Percentiles rank a stretch among this genome's conserved stretches.
These are phyloP conservation scores for Zaprionus capensis DNA, from an alignment of 1,140 invertebrate genomes.

Conservation along the genomic window DNA sequence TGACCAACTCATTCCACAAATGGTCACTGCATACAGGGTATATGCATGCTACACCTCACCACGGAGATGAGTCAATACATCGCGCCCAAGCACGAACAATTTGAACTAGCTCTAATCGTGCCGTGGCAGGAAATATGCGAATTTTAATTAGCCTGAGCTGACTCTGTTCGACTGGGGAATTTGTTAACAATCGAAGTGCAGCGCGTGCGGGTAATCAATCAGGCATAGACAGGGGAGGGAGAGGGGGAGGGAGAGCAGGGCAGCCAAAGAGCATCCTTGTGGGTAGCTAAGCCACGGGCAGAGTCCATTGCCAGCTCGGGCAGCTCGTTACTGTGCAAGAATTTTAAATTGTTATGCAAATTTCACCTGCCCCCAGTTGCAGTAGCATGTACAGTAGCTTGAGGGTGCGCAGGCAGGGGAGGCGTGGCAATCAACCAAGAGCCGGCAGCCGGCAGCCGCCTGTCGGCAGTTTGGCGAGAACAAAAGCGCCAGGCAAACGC, in stretches of 20 bases:
- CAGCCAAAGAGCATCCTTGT: neutral
- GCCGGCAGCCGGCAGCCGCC: slow-evolving; percentile 2
- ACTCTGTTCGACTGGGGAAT: slow-evolving; percentile 47
- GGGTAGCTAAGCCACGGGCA: neutral
- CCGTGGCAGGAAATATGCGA: slow-evolving; percentile 6
- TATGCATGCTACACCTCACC: no score
- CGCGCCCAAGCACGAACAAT: neutral
- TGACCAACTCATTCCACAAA: neutral
- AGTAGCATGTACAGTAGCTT: neutral
- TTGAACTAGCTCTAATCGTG: neutral
- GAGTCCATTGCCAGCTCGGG: slow-evolving; percentile 12
- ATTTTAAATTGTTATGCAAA: slow-evolving; percentile 81
- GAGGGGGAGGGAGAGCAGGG: neutral
- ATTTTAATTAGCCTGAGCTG: slow-evolving; percentile 59
- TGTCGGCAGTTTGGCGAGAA: slow-evolving; percentile 61
- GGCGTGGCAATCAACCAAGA: neutral
- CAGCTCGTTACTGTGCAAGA: slow-evolving; percentile 67
- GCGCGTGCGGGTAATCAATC: slow-evolving; percentile 71
- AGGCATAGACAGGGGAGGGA: slow-evolving; percentile 6
- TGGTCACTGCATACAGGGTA: neutral
- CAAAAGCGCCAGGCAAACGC: slow-evolving; percentile 78
- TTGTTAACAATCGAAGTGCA: slow-evolving; percentile 67
- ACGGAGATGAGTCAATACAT: neutral
- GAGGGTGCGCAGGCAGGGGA: neutral
- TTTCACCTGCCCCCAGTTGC: slow-evolving; percentile 38